Evolutionary conservation across 2,888 invertebrate genomes (phyloP).

Genomic region (Cremastinae sp.): DNA sequence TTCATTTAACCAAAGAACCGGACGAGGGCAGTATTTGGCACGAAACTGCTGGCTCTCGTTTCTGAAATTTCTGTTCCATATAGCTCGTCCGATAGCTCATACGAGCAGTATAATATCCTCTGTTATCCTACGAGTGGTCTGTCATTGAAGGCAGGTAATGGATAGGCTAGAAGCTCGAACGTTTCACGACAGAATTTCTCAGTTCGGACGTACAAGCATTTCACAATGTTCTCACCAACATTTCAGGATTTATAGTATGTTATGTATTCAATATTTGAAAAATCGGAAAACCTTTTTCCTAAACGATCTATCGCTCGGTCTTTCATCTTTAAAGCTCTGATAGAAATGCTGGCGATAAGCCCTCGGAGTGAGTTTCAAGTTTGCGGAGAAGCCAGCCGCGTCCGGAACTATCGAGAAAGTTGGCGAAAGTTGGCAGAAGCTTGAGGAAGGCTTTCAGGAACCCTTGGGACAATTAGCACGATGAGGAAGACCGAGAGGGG

Average conservation of each 20-base stretch:
- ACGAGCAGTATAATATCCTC: constrained; percentile 4
- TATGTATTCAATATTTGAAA: background rate
- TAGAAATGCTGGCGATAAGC: constrained; percentile 7
- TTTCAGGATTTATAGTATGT: no score
- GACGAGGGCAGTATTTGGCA: constrained; percentile 45
- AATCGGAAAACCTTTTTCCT: background rate
- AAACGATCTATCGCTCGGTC: constrained; percentile 8
- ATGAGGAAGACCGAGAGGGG: constrained; percentile 1
- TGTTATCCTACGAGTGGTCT: constrained; percentile 29
- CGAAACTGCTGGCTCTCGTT: constrained; percentile 35
- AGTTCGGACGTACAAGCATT: background rate
- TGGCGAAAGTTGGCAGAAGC: constrained; percentile 33
- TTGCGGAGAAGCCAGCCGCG: constrained; percentile 35
- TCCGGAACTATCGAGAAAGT: constrained; percentile 57
- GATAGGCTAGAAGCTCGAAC: constrained; percentile 40
- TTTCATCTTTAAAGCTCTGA: constrained; percentile 45
- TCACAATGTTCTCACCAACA: background rate
- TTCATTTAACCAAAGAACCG: background rate
- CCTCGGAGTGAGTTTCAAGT: constrained; percentile 33
- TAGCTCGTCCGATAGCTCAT: constrained; percentile 12
- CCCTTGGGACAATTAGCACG: constrained; percentile 56
- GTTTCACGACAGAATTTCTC: constrained; percentile 35
- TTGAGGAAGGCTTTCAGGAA: constrained; percentile 23
- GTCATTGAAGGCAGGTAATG: constrained; percentile 53
- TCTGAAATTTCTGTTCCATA: constrained; percentile 18